Percentiles rank a stretch among this genome's conserved stretches.
Conservation (phyloP, 2,113 vertebrate genomes). For the Catharus fuscescens region DNA sequence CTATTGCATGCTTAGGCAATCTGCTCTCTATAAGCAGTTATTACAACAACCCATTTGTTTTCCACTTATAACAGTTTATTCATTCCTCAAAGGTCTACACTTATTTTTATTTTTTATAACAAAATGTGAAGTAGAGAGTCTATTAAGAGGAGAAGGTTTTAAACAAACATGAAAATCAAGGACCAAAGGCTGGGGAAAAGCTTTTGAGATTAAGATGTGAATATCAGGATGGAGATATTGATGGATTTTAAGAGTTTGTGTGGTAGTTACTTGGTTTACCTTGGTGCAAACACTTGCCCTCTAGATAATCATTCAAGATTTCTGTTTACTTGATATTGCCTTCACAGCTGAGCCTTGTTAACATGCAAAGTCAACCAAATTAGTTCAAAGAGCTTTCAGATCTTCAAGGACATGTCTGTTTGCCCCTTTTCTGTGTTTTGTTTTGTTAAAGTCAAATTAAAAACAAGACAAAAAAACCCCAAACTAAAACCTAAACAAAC, state of each 20-base stretch:
- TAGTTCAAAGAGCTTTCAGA: background rate
- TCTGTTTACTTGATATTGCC: background rate
- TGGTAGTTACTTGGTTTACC: background rate
- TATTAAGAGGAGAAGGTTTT: background rate
- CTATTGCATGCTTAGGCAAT: background rate
- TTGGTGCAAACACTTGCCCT: background rate
- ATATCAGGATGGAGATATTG: background rate
- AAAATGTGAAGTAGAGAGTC: background rate
- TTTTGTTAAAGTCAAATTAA: background rate
- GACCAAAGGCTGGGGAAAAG: background rate
- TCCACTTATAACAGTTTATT: background rate
- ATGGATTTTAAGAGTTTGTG: background rate
- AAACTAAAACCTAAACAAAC: background rate
- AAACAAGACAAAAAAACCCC: background rate
- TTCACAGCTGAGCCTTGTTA: background rate
- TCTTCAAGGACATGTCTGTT: background rate
- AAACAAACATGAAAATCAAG: background rate
- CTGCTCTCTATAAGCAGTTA: background rate
- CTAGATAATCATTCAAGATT: background rate
- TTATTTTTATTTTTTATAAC: background rate
- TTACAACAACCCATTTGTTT: background rate
- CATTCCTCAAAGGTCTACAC: background rate
- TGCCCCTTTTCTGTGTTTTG: background rate
- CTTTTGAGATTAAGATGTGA: background rate
- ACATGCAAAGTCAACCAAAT: background rate